These are phyloP conservation scores for Sphaeramia orbicularis DNA, from an alignment of 2,797 vertebrate genomes.

Conservation along the genomic window DNA sequence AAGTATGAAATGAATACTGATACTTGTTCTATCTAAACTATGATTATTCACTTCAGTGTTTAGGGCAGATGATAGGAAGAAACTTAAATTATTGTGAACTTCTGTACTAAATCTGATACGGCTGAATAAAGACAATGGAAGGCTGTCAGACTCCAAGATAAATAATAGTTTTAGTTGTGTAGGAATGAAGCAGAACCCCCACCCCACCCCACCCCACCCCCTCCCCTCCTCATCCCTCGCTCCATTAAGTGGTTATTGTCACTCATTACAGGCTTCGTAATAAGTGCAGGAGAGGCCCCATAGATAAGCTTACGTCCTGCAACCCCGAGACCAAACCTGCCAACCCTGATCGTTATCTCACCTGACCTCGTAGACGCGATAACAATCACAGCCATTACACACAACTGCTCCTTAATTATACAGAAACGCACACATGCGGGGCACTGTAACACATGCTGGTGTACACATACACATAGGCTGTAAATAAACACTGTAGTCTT, in stretches of 20 bases:
- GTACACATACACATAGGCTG: conserved; percentile 10
- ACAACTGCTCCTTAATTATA: conserved; percentile 77
- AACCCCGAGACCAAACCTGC: conserved; percentile 71
- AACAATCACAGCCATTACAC: conserved; percentile 81
- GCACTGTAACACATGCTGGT: conserved; percentile 32
- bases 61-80: no score
- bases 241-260: conserved; percentile 76
- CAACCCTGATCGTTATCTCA: conserved; percentile 74
- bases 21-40: no score
- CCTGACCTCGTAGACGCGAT: conserved; percentile 75
- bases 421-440: conserved; percentile 41
- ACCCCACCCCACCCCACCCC: conserved; percentile 37
- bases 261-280: conserved; percentile 83
- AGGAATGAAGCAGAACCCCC: conserved; percentile 62
- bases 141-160: conserved; percentile 19
- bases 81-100: no score
- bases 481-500: not conserved
- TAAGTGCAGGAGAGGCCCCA: conserved; percentile 69
- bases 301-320: conserved; percentile 74
- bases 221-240: conserved; percentile 28
- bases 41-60: no score
- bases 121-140: conserved; percentile 14
- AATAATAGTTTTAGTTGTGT: conserved; percentile 42
- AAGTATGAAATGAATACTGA: no score
- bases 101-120: not conserved